These are phyloP conservation scores for Tauraco hartlaubi DNA, from an alignment of 2,797 vertebrate species.

Conservation along the genomic window DNA sequence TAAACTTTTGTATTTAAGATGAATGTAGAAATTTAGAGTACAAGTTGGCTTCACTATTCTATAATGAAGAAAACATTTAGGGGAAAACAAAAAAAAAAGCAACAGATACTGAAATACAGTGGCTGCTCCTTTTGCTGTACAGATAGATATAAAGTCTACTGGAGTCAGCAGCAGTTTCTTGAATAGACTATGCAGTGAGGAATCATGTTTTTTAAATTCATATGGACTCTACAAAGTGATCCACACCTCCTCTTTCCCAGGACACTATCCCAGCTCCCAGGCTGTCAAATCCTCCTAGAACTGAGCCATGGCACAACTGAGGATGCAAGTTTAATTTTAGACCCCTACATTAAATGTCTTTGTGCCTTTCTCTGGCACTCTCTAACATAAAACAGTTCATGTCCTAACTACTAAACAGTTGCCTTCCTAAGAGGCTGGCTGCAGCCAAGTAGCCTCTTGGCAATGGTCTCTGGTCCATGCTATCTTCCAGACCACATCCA, in stretches of 20 bases:
- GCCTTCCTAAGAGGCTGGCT: neutral
- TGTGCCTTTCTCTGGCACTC: neutral
- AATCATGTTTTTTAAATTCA: neutral
- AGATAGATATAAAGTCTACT: neutral
- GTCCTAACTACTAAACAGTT: neutral
- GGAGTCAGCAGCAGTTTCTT: neutral
- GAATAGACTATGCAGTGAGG: neutral
- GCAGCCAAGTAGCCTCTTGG: neutral
- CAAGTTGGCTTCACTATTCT: neutral
- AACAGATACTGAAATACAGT: neutral
- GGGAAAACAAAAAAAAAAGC: neutral
- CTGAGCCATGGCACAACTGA: neutral
- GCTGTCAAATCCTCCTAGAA: neutral
- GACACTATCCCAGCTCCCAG: neutral
- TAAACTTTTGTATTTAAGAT: neutral
- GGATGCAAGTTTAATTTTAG: neutral
- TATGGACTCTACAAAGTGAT: neutral
- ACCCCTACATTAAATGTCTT: neutral
- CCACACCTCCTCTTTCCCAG: neutral
- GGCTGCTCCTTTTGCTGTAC: neutral
- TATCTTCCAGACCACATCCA: neutral
- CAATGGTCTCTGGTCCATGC: neutral
- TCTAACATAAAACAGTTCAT: neutral
- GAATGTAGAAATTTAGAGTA: neutral
- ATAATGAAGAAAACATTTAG: neutral